phyloP scores from a whole-genome alignment of 2,888 invertebrate genomes.

The Rotaria socialis region DNA sequence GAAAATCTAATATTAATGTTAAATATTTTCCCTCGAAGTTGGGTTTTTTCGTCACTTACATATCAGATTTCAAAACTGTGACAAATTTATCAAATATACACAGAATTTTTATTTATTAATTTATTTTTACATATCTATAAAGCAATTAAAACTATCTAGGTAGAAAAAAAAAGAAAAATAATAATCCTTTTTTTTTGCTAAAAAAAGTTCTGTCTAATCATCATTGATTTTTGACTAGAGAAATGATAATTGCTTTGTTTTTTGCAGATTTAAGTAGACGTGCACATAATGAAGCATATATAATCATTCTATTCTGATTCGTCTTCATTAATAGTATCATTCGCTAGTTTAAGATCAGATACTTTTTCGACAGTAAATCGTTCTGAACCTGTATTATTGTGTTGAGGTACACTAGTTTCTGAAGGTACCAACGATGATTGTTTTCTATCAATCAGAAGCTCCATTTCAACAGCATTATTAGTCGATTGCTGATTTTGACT shows the following conservation, averaged over 20 bases:
- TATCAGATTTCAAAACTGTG: too few relatives aligned
- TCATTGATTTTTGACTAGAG: neutral
- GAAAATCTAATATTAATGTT: too few relatives aligned
- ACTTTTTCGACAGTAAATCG: slow-evolving; percentile 21
- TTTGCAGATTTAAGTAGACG: too few relatives aligned
- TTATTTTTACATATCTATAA: too few relatives aligned
- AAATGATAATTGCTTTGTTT: neutral
- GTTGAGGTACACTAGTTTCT: neutral
- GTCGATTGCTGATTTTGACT: neutral
- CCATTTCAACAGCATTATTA: neutral
- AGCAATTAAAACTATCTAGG: too few relatives aligned
- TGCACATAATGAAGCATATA: neutral
- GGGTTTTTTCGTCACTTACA: too few relatives aligned
- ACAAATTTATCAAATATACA: too few relatives aligned
- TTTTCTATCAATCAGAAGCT: neutral
- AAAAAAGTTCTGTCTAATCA: neutral
- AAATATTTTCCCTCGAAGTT: too few relatives aligned
- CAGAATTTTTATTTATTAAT: too few relatives aligned
- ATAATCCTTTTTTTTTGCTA: too few relatives aligned
- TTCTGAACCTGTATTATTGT: neutral
- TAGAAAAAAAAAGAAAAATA: too few relatives aligned
- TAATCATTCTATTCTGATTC: neutral
- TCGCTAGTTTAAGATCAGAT: too few relatives aligned
- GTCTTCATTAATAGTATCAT: neutral
- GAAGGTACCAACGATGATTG: neutral